Percentiles rank a stretch among this genome's conserved stretches.
Evolutionary conservation across 2,797 vertebrate genomes (phyloP).

Genomic region (Sebastiscus albofasciatus): DNA sequence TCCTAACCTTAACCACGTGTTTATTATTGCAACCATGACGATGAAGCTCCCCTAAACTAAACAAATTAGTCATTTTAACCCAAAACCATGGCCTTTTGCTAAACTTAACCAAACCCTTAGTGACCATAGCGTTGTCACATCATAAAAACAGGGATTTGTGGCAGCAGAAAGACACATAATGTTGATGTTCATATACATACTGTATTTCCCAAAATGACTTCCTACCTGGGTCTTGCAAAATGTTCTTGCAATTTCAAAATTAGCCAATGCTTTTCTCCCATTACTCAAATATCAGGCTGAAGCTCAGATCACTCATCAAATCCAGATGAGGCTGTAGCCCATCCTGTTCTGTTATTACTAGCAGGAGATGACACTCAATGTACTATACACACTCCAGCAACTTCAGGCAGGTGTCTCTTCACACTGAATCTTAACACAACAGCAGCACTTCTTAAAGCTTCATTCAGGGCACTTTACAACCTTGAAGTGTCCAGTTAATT

Average conservation of each 20-base stretch:
- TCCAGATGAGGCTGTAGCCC: not conserved
- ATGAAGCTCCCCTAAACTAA: not conserved
- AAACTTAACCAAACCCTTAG: not conserved
- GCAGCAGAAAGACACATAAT: not conserved
- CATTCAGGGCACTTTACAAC: not conserved
- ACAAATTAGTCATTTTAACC: not conserved
- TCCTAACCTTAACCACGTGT: not conserved
- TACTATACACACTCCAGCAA: not conserved
- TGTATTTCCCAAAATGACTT: not conserved
- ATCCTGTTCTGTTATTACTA: not conserved
- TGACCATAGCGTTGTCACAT: not conserved
- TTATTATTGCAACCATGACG: not conserved
- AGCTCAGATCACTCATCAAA: not conserved
- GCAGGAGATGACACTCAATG: not conserved
- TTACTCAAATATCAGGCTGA: not conserved
- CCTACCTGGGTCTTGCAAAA: not conserved
- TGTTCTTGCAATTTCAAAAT: accelerated
- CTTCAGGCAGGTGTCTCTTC: not conserved
- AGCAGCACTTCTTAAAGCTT: not conserved
- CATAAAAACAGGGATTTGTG: not conserved
- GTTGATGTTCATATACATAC: not conserved
- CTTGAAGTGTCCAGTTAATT: not conserved
- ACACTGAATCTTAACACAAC: not conserved
- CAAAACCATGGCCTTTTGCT: not conserved
- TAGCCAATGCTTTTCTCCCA: not conserved